Evolutionary conservation across 1,140 invertebrate species (phyloP).

Genomic region (Paraescarpia echinospica): DNA sequence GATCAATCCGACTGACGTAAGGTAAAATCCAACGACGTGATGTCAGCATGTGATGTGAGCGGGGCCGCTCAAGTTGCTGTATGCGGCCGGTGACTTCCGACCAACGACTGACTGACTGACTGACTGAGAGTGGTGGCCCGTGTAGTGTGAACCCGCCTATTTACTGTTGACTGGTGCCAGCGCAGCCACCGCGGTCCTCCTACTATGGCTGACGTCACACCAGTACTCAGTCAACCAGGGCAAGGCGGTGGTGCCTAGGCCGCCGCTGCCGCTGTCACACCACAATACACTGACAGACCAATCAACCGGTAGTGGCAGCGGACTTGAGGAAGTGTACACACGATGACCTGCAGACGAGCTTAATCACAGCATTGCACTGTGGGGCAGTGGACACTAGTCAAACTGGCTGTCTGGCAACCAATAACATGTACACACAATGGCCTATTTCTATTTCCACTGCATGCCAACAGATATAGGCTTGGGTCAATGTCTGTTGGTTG

Average conservation of each 20-base stretch:
- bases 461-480: background rate
- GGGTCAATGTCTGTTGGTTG: background rate
- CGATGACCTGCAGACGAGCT: background rate
- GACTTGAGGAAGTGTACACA: background rate
- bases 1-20: background rate
- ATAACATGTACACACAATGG: background rate
- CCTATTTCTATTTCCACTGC: background rate
- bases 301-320: background rate
- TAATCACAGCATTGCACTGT: background rate
- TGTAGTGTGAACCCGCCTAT: background rate
- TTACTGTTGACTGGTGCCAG: background rate
- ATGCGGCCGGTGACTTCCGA: background rate
- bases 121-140: too few relatives aligned
- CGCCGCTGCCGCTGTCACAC: background rate
- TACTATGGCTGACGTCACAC: background rate
- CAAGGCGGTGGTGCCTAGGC: background rate
- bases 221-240: background rate
- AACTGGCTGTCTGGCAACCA: background rate
- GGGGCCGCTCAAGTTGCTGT: background rate
- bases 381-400: background rate
- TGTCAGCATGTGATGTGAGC: too few relatives aligned
- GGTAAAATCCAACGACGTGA: background rate
- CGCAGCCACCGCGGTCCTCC: background rate
- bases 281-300: background rate
- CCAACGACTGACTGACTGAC: background rate